phyloP scores from a whole-genome alignment of 64 coral and sea anemone species.

The Montipora sp. region DNA sequence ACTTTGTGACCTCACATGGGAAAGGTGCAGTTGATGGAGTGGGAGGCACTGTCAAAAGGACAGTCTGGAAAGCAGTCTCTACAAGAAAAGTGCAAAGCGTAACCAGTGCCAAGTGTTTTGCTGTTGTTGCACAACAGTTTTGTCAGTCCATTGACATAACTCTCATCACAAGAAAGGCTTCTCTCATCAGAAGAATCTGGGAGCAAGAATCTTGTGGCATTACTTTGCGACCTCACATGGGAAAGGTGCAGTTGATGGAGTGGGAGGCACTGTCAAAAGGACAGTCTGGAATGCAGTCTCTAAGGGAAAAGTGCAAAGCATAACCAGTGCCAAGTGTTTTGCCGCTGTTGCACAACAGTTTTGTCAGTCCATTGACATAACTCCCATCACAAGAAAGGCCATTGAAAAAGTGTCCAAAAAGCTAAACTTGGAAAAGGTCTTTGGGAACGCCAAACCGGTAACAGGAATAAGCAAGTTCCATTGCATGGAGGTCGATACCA shows the following conservation, averaged over 20 bases:
- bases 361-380: constrained; percentile 1
- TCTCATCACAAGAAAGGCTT: neutral
- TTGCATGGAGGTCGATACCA: constrained; percentile 12
- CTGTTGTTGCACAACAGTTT: constrained; percentile 16
- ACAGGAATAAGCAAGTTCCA: constrained; percentile 47
- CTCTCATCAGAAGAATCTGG: neutral
- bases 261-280: constrained; percentile 67
- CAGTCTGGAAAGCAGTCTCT: constrained; percentile 52
- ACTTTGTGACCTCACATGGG: constrained; percentile 58
- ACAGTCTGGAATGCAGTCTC: constrained; percentile 51
- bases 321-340: constrained; percentile 24
- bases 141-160: constrained; percentile 1
- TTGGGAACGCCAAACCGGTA: constrained; percentile 29
- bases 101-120: constrained; percentile 19
- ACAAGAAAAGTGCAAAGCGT: constrained; percentile 51
- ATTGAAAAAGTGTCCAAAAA: neutral
- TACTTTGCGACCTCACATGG: constrained; percentile 66
- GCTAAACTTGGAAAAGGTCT: constrained; percentile 1
- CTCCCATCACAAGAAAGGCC: neutral
- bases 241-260: constrained; percentile 69
- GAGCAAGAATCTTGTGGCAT: constrained; percentile 44
- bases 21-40: constrained; percentile 75
- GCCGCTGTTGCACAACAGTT: constrained; percentile 12
- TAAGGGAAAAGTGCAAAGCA: constrained; percentile 34
- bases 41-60: constrained; percentile 61